Percentiles rank a stretch among this genome's conserved stretches.
phyloP scores from a whole-genome alignment of 2,113 vertebrate species.

The Chascanopsetta lugubris region DNA sequence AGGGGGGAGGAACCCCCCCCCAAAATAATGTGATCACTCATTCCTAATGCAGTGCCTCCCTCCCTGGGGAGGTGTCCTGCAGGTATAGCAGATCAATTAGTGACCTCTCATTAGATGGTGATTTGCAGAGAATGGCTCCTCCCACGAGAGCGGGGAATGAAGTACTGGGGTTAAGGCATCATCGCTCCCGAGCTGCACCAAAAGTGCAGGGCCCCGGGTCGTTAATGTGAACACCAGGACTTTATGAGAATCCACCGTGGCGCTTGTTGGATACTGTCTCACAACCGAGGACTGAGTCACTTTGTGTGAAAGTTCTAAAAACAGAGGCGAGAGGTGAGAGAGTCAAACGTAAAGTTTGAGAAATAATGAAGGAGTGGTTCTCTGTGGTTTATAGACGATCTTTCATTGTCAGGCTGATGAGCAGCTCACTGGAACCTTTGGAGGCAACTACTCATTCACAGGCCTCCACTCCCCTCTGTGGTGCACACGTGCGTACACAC shows the following conservation, averaged over 20 bases:
- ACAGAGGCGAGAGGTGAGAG: neutral
- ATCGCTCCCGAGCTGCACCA: constrained; percentile 41
- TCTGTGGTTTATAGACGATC: neutral
- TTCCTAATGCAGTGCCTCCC: constrained; percentile 36
- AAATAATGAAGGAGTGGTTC: neutral
- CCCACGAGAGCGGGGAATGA: constrained; percentile 56
- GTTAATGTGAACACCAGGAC: constrained; percentile 40
- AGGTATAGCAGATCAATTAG: constrained; percentile 77
- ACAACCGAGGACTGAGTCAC: neutral
- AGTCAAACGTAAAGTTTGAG: neutral
- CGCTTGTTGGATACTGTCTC: neutral
- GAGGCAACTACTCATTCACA: constrained; percentile 12
- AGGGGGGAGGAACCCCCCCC: neutral
- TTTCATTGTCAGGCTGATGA: neutral
- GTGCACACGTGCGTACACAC: constrained; percentile 38
- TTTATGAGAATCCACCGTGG: constrained; percentile 24
- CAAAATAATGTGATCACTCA: constrained; percentile 34
- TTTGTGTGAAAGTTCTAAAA: neutral
- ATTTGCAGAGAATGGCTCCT: constrained; percentile 60
- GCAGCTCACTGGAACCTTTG: neutral
- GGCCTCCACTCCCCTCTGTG: constrained; percentile 26
- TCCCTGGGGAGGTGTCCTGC: constrained; percentile 55
- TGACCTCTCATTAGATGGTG: constrained; percentile 74
- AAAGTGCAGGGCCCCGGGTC: constrained; percentile 23
- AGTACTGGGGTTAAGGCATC: constrained; percentile 30